Conservation (phyloP, 2,797 vertebrate genomes). For the Neomorphus geoffroyi region DNA sequence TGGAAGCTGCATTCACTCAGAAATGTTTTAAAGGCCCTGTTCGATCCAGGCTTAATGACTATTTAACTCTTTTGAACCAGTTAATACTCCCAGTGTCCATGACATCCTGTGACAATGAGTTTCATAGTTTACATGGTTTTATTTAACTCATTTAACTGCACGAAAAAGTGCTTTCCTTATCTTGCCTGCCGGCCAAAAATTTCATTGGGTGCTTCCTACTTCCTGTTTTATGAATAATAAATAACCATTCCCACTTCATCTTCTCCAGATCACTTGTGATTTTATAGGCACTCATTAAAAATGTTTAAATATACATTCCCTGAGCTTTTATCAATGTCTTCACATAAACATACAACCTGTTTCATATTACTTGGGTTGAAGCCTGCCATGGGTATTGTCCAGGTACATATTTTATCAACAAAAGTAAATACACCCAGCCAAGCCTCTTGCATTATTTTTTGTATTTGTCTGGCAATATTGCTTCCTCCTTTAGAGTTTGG, state of each 20-base stretch:
- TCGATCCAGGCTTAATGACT: background rate
- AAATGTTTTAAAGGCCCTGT: background rate
- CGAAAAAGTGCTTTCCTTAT: background rate
- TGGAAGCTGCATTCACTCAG: background rate
- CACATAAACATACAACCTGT: constrained; percentile 1
- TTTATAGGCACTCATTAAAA: constrained; percentile 23
- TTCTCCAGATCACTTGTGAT: background rate
- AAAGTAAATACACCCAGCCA: background rate
- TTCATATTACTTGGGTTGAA: constrained; percentile 13
- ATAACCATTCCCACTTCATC: constrained; percentile 2
- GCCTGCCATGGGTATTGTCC: background rate
- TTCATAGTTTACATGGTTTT: background rate
- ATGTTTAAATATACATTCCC: constrained; percentile 1
- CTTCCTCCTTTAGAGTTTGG: background rate
- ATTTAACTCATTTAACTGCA: background rate
- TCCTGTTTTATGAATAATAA: constrained; percentile 20
- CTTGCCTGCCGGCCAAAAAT: background rate
- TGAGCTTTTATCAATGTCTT: constrained; percentile 29
- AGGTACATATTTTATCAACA: constrained; percentile 7
- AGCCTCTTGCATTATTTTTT: background rate
- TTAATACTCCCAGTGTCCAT: background rate
- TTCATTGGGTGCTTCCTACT: background rate
- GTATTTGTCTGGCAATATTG: background rate
- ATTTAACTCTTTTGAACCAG: background rate
- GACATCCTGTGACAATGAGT: background rate